phyloP scores from a whole-genome alignment of 2,113 vertebrate species.

The Muntiacus reevesi region DNA sequence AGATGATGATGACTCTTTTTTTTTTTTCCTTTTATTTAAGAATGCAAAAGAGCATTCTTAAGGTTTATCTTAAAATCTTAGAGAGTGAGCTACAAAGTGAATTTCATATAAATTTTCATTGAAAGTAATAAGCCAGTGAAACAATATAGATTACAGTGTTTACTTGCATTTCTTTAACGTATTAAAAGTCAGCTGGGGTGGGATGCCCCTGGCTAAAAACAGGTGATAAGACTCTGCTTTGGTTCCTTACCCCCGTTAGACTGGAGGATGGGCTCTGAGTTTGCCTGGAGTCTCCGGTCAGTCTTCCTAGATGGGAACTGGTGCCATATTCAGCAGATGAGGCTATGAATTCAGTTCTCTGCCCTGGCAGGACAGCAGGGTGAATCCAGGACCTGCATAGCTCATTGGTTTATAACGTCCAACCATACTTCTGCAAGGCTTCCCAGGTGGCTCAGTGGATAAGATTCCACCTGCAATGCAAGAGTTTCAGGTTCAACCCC shows the following conservation, averaged over 20 bases:
- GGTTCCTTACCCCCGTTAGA: background rate
- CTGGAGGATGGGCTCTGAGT: background rate
- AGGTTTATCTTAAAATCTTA: background rate
- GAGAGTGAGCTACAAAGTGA: background rate
- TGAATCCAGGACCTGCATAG: background rate
- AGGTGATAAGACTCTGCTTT: background rate
- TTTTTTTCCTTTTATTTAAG: background rate
- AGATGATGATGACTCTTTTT: background rate
- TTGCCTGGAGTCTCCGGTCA: background rate
- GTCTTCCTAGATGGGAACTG: background rate
- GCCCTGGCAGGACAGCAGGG: background rate
- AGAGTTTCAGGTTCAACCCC: background rate
- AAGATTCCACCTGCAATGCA: background rate
- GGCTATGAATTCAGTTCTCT: background rate
- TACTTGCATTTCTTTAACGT: background rate
- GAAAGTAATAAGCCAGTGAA: background rate
- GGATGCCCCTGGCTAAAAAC: background rate
- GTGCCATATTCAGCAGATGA: background rate
- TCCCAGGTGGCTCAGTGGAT: background rate
- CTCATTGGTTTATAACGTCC: background rate
- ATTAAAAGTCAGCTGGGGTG: background rate
- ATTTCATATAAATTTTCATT: background rate
- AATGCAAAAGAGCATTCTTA: background rate
- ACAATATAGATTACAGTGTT: background rate
- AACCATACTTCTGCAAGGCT: background rate